Evolutionary conservation across 1,140 invertebrate species (phyloP), one percentile per base, ranked within the genome.

Genomic region (Drosophila jambulina): DNA sequence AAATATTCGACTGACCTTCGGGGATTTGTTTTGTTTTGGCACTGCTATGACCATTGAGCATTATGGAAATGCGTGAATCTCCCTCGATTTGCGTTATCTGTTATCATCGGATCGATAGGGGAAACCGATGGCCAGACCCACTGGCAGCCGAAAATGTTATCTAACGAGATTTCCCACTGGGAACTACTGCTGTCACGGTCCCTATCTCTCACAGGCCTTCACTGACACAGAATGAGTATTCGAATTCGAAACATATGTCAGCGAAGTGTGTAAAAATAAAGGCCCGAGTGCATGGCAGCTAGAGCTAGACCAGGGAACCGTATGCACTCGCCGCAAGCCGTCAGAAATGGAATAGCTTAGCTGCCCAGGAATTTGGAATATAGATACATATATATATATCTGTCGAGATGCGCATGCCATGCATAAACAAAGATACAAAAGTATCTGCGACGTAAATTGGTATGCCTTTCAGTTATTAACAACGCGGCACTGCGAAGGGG

Each of bases 401-500:
- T 48, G 49, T 19, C 61, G 61, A 56, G 49, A 70, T 70, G 36
- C 42, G 40, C 58, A 54, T 27, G 27, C 17, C 23, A 60, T 48
- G 51, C 69, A 79, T 80, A 80, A 81, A 80, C 74, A 84, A 72
- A 84, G 78, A 85, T 75, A 75, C 74, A 78, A 75, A 84, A 77
- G 77, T 84, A 84, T 72, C 81, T 84, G 71, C 51, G 62, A 61
- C 76, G 76, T 45, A 83, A 71, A 79, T 79, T 34, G 9, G 57
- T 74, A 63, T 82, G 82, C 78, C 74, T 45, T 79, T 72, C 59
- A 79, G 82, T 85, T 85, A 86, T 85, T 82, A 82, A 79, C 75
- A 79, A 75, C 75, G 78, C 69, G 49, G 51, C 38, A 21, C 27
- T 19, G 23, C 19, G 10, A 17, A 32, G 23, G n/a, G 46, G 54